Percentiles rank a stretch among this genome's conserved stretches.
These are phyloP conservation scores for Stegostoma tigrinum DNA, from an alignment of 2,113 vertebrate species.

Conservation along the genomic window DNA sequence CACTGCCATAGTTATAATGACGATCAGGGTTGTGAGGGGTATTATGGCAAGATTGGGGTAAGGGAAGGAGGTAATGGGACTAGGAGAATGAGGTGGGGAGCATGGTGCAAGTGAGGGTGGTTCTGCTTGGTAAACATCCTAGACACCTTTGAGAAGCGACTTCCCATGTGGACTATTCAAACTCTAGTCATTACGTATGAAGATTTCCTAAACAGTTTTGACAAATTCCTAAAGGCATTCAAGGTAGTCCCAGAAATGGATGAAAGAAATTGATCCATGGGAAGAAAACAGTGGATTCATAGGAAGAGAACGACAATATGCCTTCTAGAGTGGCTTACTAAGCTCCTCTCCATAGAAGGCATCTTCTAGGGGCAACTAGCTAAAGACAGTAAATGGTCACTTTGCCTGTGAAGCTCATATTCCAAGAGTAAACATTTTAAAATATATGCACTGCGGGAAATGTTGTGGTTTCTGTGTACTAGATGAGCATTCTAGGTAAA, in stretches of 20 bases:
- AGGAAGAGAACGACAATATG: neutral
- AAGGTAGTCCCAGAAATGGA: neutral
- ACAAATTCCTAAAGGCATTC: neutral
- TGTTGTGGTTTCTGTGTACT: neutral
- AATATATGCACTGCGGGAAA: neutral
- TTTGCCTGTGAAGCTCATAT: neutral
- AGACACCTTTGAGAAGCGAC: neutral
- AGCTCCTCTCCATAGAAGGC: neutral
- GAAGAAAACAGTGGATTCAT: neutral
- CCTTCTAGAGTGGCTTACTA: neutral
- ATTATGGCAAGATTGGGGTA: too few relatives aligned
- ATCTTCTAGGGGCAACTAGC: neutral
- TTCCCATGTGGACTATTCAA: neutral
- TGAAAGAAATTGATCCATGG: neutral
- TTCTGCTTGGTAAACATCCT: neutral
- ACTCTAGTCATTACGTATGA: neutral
- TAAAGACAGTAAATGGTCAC: neutral
- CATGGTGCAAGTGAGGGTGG: too few relatives aligned
- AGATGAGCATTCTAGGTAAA: neutral
- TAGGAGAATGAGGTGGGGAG: too few relatives aligned
- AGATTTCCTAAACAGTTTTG: neutral
- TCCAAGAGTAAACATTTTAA: neutral
- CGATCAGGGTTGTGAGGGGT: too few relatives aligned
- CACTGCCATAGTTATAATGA: neutral
- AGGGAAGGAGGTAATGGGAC: too few relatives aligned